Evolutionary conservation across 2,113 vertebrate genomes (phyloP).

Genomic region (Amazona vittata): DNA sequence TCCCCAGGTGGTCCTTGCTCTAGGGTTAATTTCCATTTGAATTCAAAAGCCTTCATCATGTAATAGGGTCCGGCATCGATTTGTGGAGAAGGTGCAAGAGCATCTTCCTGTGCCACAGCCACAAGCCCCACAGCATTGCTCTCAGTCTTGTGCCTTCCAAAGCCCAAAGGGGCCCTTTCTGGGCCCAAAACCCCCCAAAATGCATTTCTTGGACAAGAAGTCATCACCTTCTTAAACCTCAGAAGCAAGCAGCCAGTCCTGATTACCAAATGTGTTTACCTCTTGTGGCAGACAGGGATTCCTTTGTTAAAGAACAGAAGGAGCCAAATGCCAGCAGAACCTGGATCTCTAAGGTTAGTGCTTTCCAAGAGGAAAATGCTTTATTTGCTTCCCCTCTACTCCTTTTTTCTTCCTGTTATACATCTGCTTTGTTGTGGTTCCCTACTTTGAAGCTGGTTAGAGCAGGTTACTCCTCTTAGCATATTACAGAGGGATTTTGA

Average conservation of each 20-base stretch:
- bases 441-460: not conserved
- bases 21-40: not conserved
- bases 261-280: not conserved
- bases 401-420: not conserved
- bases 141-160: not conserved
- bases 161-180: fast-evolving
- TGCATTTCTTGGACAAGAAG: not conserved
- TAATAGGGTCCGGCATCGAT: not conserved
- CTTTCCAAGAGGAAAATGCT: not conserved
- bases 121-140: not conserved
- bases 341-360: not conserved
- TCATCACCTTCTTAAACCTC: fast-evolving
- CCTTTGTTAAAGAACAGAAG: not conserved
- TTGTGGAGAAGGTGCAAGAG: not conserved
- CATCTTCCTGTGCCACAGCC: not conserved
- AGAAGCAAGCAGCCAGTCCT: not conserved
- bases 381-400: not conserved
- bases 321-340: not conserved
- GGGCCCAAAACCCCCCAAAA: not conserved
- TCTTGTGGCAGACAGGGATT: not conserved
- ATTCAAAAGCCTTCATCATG: not conserved
- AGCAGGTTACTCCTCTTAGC: not conserved
- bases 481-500: not conserved
- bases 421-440: not conserved
- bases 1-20: fast-evolving